Conservation (phyloP, 2,113 vertebrate genomes). For the Burhinus oedicnemus region DNA sequence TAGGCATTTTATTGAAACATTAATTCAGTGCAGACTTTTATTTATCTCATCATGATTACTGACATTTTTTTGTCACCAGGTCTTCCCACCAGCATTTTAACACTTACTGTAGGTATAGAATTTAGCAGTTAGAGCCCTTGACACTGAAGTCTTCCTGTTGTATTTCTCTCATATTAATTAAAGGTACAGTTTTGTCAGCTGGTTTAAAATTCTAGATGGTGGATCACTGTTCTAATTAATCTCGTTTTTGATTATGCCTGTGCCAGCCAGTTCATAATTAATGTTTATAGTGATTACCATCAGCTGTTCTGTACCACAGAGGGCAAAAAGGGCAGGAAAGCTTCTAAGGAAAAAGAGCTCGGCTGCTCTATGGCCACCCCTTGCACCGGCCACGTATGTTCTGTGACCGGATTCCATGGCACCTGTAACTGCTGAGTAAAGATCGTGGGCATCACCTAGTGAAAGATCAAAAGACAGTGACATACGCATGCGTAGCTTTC, state of each 20-base stretch:
- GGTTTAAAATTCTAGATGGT: neutral
- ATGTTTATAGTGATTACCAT: neutral
- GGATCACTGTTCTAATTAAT: neutral
- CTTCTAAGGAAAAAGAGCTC: neutral
- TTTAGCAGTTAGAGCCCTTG: neutral
- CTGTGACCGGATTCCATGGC: fast-evolving
- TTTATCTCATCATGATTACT: neutral
- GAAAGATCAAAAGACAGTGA: neutral
- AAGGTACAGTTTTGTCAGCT: neutral
- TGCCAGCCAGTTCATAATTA: neutral
- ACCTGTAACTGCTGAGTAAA: fast-evolving
- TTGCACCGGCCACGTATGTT: fast-evolving
- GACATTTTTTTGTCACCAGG: neutral
- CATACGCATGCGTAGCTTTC: fast-evolving
- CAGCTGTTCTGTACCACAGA: neutral
- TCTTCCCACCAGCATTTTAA: neutral
- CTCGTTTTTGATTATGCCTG: neutral
- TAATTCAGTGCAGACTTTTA: neutral
- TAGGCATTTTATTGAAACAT: neutral
- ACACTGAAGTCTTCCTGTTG: neutral
- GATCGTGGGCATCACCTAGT: neutral
- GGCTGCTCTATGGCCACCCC: neutral
- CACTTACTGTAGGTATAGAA: neutral
- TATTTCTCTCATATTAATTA: neutral
- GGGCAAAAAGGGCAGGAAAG: neutral